Conservation (phyloP, 2,113 vertebrate species). For the Aegotheles bennettii region DNA sequence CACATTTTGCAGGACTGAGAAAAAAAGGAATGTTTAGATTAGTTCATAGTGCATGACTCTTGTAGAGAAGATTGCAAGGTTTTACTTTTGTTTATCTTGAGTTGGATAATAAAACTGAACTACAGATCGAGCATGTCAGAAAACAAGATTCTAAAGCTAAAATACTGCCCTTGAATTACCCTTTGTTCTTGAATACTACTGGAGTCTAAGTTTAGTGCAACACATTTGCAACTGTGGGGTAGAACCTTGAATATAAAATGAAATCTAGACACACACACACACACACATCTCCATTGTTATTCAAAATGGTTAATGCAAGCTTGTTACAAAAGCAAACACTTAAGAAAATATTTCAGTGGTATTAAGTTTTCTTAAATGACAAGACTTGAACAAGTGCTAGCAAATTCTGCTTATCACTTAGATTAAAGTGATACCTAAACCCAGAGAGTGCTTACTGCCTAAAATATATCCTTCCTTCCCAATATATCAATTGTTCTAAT, state of each 20-base stretch:
- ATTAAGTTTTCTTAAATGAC: neutral
- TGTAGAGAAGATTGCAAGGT: neutral
- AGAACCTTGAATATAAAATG: neutral
- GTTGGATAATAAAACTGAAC: neutral
- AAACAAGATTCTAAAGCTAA: neutral
- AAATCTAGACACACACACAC: too few species aligned
- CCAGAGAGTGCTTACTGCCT: neutral
- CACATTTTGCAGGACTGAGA: neutral
- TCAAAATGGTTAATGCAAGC: neutral
- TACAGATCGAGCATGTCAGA: neutral
- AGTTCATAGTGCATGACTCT: neutral
- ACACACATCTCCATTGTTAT: too few species aligned
- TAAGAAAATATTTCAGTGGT: too few species aligned
- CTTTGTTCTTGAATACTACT: neutral
- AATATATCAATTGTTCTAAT: neutral
- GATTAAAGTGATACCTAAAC: neutral
- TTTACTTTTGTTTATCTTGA: slow-evolving; percentile 6
- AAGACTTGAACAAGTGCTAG: neutral
- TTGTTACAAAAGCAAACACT: neutral
- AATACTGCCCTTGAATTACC: neutral
- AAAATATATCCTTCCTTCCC: too few species aligned
- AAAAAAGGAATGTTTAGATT: neutral
- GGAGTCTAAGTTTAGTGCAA: neutral
- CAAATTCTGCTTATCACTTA: neutral
- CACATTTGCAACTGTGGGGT: neutral